Percentiles rank a stretch among this genome's conserved stretches.
Conservation (phyloP, 1,140 invertebrate species). For the Scylla paramamosain region DNA sequence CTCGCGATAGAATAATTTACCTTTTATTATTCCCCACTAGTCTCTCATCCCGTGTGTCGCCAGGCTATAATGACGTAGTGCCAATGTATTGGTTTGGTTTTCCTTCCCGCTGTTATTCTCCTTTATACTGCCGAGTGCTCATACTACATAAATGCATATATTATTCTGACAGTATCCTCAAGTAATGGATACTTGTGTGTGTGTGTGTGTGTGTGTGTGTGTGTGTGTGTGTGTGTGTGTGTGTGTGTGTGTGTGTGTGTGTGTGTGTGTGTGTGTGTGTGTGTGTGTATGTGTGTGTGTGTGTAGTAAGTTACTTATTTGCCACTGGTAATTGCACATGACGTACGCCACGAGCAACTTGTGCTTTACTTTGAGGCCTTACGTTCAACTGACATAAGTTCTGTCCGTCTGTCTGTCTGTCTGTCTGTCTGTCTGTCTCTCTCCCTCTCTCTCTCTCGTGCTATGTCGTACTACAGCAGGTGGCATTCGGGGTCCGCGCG, state of each 20-base stretch:
- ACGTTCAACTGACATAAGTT: no score
- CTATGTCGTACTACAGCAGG: not conserved
- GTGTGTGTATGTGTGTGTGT: conserved; percentile 39
- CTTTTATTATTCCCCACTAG: not conserved
- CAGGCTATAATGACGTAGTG: not conserved
- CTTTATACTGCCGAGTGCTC: not conserved
- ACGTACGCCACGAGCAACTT: no score
- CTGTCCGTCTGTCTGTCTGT: not conserved
- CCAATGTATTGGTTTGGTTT: not conserved
- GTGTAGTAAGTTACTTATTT: not conserved
- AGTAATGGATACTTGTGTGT: not conserved
- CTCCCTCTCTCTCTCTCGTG: not conserved
- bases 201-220: conserved; percentile 6
- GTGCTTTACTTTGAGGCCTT: no score
- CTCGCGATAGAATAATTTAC: not conserved
- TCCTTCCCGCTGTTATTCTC: not conserved
- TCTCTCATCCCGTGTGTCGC: not conserved
- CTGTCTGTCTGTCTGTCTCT: not conserved
- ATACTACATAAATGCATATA: not conserved
- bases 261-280: conserved; percentile 42
- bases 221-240: conserved; percentile 20
- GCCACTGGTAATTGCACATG: no score
- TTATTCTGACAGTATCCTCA: not conserved
- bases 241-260: conserved; percentile 11
- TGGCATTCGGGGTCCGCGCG: not conserved